Evolutionary conservation across 2,888 invertebrate species (phyloP).

Genomic region (Pollenia griseotomentosa): DNA sequence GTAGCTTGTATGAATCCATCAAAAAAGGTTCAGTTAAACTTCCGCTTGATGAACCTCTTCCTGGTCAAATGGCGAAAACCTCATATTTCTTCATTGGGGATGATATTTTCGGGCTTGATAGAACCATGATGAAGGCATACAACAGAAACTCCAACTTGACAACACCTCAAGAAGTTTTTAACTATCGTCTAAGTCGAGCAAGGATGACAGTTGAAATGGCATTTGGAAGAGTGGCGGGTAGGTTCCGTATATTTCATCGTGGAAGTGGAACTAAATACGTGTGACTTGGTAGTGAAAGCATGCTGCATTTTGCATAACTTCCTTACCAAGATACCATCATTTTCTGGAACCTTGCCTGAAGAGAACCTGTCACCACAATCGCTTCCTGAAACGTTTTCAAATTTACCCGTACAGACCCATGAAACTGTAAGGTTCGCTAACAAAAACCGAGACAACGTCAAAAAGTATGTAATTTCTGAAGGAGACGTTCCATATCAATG

Average conservation of each 20-base stretch:
- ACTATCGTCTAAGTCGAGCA: conserved; percentile 35
- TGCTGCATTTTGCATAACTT: conserved; percentile 51
- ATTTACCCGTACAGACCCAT: background rate
- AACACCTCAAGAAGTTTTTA: conserved; percentile 37
- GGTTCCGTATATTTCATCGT: conserved; percentile 47
- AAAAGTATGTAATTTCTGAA: conserved; percentile 15
- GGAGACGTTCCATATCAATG: conserved; percentile 28
- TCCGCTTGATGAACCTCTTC: conserved; percentile 1
- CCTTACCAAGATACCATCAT: background rate
- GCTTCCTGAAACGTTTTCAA: conserved; percentile 4
- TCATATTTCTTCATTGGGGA: conserved; percentile 46
- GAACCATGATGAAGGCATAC: conserved; percentile 34
- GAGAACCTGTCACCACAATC: background rate
- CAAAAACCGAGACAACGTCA: conserved; percentile 25
- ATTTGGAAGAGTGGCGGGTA: conserved; percentile 41
- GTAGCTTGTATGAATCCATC: background rate
- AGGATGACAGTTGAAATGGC: conserved; percentile 22
- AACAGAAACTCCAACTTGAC: conserved; percentile 14
- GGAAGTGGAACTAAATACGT: conserved; percentile 18
- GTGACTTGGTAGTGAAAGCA: conserved; percentile 14
- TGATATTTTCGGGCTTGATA: conserved; percentile 17
- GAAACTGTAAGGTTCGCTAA: conserved; percentile 19
- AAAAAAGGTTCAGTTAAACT: background rate
- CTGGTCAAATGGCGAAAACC: background rate
- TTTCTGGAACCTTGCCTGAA: background rate